Base-by-base conservation (phyloP, 1,140 invertebrate species). In the Tetramorium alpestre region DNA sequence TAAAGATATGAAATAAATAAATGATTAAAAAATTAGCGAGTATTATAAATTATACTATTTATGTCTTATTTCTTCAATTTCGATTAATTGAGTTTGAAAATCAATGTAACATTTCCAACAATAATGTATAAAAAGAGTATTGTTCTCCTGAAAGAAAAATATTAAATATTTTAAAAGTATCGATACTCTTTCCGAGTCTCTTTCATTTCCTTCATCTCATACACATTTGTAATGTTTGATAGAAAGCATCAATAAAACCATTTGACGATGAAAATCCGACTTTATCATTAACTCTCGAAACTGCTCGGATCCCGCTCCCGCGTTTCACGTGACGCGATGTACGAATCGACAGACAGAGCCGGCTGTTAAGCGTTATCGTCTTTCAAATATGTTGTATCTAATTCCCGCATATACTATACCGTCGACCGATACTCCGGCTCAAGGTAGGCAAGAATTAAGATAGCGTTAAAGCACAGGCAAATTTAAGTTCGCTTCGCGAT, bases 211-310 rank as follows among this genome's bases (percentile, higher is more conserved):
- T 58, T 82, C 49, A 86, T 81, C 54, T 69, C 44, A 67, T 18
- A 67, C 25, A 58, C 64, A 67, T 86, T 80, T 81, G 64, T 86
- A 86, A 86, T 64, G n/a, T 22, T 33, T 49, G 62, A 80, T 49
- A 81, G 76, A 80, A 75, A 41, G 41, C 80, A 84, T 84, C 69
- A 84, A 84, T 84, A 84, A 84, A 84, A 84, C 5, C 80, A 84
- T 84, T 62, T 84, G 69, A 82, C 54, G 67, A 82, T 82, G 28
- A 82, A 84, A 84, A 84, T 84, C 56, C 54, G 80, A 84, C 80
- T 84, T 84, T 75, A 60, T 84, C 69, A 84, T 84, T 84, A 84
- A 84, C 44, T 75, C 80, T 75, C 69, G 69, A 84, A 84, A 84
- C 54, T 84, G n/a, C 56, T 84, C 80, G 80, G 54, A 75, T 81